A percentile compares a stretch with the other conserved stretches of the same genome.
phyloP scores from a whole-genome alignment of 2,888 invertebrate genomes.

The Dilophus febrilis region DNA sequence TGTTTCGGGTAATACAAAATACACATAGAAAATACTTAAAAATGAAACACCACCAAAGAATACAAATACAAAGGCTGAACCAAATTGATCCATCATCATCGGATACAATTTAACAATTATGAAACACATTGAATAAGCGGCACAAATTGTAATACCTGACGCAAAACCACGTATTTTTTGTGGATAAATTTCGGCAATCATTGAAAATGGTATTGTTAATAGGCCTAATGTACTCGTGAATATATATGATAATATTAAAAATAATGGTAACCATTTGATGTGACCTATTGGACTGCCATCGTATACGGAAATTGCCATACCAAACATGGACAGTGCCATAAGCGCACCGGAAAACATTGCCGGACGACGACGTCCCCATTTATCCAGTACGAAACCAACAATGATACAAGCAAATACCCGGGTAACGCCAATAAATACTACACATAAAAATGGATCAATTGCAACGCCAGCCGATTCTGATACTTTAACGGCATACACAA shows the following conservation, averaged over 20 bases:
- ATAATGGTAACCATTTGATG: neutral
- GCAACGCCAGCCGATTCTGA: slow-evolving; percentile 41
- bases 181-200: slow-evolving; percentile 57
- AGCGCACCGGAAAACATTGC: slow-evolving; percentile 45
- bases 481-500: slow-evolving; percentile 53
- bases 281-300: slow-evolving; percentile 23
- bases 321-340: slow-evolving; percentile 40
- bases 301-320: slow-evolving; percentile 32
- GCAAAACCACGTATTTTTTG: slow-evolving; percentile 43
- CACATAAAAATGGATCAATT: slow-evolving; percentile 47
- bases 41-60: slow-evolving; percentile 41
- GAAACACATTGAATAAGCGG: slow-evolving; percentile 46
- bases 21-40: slow-evolving; percentile 39
- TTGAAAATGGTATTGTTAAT: slow-evolving; percentile 53
- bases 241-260: slow-evolving; percentile 15
- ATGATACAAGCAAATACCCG: slow-evolving; percentile 43
- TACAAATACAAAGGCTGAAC: slow-evolving; percentile 43
- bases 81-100: slow-evolving; percentile 37
- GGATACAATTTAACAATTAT: slow-evolving; percentile 50
- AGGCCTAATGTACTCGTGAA: slow-evolving; percentile 35
- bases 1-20: slow-evolving; percentile 48
- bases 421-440: slow-evolving; percentile 44
- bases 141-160: slow-evolving; percentile 47
- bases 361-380: slow-evolving; percentile 43
- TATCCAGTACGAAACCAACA: slow-evolving; percentile 43